Evolutionary conservation across 1,140 invertebrate genomes (phyloP).

Genomic region (Araneus ventricosus): DNA sequence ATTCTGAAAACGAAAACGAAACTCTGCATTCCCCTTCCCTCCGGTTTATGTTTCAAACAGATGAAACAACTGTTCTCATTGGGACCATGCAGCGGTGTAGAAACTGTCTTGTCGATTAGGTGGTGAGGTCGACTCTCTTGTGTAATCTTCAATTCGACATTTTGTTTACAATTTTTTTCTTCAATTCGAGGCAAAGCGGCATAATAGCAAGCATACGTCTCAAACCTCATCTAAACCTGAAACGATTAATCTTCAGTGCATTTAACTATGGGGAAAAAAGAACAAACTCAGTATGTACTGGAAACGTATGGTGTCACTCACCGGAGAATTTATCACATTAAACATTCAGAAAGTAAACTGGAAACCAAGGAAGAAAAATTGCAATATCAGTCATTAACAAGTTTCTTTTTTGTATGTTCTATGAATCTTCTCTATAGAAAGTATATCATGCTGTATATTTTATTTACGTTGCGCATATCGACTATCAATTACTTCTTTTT

Average conservation of each 20-base stretch:
- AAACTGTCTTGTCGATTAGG: too few species aligned
- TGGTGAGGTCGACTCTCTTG: too few species aligned
- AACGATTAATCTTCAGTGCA: background rate
- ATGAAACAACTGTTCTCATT: too few species aligned
- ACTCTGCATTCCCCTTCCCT: background rate
- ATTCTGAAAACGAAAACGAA: background rate
- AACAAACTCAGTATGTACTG: background rate
- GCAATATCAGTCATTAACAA: conserved; percentile 13
- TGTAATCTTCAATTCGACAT: too few species aligned
- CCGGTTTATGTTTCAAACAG: background rate
- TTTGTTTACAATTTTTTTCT: too few species aligned
- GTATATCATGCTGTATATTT: too few species aligned
- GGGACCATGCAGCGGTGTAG: too few species aligned
- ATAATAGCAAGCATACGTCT: too few species aligned
- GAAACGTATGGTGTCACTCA: conserved; percentile 23
- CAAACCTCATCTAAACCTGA: too few species aligned
- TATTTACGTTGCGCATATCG: too few species aligned
- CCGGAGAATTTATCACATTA: conserved; percentile 10
- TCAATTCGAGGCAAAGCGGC: too few species aligned
- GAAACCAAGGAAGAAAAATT: background rate
- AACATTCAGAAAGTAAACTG: background rate
- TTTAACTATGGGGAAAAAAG: background rate
- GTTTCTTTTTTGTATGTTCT: conserved; percentile 3
- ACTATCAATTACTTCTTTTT: too few species aligned
- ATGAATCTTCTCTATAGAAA: background rate